These are phyloP conservation scores for Tanypteryx hageni DNA, from an alignment of 2,888 invertebrate genomes.

Conservation along the genomic window DNA sequence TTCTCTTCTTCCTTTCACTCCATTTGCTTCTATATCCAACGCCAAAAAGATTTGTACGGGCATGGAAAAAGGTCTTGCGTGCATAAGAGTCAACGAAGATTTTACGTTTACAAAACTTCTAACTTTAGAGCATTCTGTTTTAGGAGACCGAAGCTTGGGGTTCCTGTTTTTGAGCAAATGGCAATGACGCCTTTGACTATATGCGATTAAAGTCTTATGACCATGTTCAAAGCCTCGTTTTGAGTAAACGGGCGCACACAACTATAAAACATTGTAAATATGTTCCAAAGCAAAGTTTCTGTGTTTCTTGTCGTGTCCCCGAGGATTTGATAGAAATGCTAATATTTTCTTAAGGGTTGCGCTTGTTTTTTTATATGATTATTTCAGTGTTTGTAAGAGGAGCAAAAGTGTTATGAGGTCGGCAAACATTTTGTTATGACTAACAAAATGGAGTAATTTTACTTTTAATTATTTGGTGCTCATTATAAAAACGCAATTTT, in stretches of 20 bases:
- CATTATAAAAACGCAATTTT: too few relatives aligned
- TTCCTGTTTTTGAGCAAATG: too few relatives aligned
- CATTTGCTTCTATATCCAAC: too few relatives aligned
- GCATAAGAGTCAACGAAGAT: not conserved
- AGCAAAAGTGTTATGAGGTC: too few relatives aligned
- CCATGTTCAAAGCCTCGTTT: not conserved
- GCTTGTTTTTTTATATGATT: slow-evolving; percentile 4
- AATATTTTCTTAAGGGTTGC: slow-evolving; percentile 34
- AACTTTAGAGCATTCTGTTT: slow-evolving; percentile 34
- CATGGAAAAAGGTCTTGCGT: not conserved
- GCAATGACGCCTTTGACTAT: too few relatives aligned
- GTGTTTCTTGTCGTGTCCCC: not conserved
- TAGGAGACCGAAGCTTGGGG: not conserved
- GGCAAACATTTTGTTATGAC: too few relatives aligned
- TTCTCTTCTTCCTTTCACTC: not conserved
- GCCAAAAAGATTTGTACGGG: not conserved
- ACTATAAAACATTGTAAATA: slow-evolving; percentile 26
- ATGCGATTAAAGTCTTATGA: too few relatives aligned
- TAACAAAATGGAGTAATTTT: too few relatives aligned
- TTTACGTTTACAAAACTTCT: slow-evolving; percentile 42
- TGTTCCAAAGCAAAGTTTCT: not conserved
- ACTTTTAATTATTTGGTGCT: too few relatives aligned
- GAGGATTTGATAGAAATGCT: slow-evolving; percentile 26
- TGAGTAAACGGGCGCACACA: slow-evolving; percentile 25
- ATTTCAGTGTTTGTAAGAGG: not conserved